These are phyloP conservation scores for Paragorgia papillata DNA, from an alignment of 92 coral and sea anemone genomes.

Conservation along the genomic window DNA sequence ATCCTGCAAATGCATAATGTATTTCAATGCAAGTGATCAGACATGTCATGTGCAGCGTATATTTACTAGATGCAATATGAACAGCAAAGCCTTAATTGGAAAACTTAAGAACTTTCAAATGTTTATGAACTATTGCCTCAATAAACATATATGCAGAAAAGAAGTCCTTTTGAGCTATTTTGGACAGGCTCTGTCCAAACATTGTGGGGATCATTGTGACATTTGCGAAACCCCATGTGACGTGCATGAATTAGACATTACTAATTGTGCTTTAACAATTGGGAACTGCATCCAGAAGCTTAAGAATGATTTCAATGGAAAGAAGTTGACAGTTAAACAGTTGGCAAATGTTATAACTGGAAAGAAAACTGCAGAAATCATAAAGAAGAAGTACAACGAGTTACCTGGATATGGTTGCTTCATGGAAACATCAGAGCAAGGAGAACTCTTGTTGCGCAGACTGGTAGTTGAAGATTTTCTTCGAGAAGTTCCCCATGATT, in stretches of 20 bases:
- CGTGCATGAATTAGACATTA: constrained; percentile 10
- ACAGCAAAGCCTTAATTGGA: constrained; percentile 10
- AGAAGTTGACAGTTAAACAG: constrained; percentile 39
- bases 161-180: constrained; percentile 26
- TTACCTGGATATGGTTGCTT: constrained; percentile 30
- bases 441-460: constrained; percentile 30
- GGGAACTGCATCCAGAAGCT: constrained; percentile 36
- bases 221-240: constrained; percentile 12
- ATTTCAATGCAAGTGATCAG: constrained; percentile 24
- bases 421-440: constrained; percentile 42
- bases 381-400: constrained; percentile 39
- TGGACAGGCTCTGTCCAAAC: constrained; percentile 7
- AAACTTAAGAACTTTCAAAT: constrained; percentile 13
- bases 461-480: constrained; percentile 13
- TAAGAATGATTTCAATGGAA: constrained; percentile 27
- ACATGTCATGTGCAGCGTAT: constrained; percentile 32
- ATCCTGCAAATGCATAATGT: constrained; percentile 22
- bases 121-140: constrained; percentile 5
- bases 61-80: not conserved
- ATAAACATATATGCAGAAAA: constrained; percentile 32
- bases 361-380: constrained; percentile 33
- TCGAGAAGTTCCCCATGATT: constrained; percentile 19
- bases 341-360: constrained; percentile 37
- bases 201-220: constrained; percentile 30
- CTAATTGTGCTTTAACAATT: constrained; percentile 25